Percentiles rank a stretch among this genome's conserved stretches.
These are phyloP conservation scores for Yponomeuta plumbellus DNA, from an alignment of 2,888 invertebrate genomes.

Conservation along the genomic window DNA sequence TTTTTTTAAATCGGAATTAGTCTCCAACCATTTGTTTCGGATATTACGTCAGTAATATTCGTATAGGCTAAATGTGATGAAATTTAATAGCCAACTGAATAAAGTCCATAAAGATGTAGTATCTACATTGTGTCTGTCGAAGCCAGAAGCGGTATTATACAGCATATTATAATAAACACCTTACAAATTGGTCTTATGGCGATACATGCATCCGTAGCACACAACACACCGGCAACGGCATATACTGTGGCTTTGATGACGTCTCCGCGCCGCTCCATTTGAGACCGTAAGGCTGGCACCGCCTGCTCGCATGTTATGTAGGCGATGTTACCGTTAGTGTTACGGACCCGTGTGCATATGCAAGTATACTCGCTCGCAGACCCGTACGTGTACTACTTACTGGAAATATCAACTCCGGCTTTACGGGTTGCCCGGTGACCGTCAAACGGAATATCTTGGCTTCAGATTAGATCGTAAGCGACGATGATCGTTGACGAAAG, in stretches of 20 bases:
- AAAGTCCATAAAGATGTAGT: neutral
- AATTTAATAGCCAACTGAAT: too few relatives aligned
- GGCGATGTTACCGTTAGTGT: constrained; percentile 16
- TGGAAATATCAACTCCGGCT: neutral
- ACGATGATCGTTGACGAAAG: neutral
- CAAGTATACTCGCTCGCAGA: neutral
- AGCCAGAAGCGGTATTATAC: neutral
- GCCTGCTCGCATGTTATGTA: constrained; percentile 13
- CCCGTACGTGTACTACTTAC: neutral
- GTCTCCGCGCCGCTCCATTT: constrained; percentile 11
- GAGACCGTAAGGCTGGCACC: constrained; percentile 3
- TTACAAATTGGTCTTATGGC: neutral
- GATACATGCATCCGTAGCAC: neutral
- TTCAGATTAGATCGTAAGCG: neutral
- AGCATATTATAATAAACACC: too few relatives aligned
- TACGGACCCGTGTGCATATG: constrained; percentile 2
- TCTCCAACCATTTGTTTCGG: too few relatives aligned
- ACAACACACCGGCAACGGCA: neutral
- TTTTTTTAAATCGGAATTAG: too few relatives aligned
- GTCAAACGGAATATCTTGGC: neutral
- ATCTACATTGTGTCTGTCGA: neutral
- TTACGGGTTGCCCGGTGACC: neutral
- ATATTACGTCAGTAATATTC: too few relatives aligned
- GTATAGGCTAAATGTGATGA: too few relatives aligned
- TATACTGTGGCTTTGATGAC: neutral